Conservation (phyloP, 2,113 vertebrate genomes). For the Hystrix cristata region DNA sequence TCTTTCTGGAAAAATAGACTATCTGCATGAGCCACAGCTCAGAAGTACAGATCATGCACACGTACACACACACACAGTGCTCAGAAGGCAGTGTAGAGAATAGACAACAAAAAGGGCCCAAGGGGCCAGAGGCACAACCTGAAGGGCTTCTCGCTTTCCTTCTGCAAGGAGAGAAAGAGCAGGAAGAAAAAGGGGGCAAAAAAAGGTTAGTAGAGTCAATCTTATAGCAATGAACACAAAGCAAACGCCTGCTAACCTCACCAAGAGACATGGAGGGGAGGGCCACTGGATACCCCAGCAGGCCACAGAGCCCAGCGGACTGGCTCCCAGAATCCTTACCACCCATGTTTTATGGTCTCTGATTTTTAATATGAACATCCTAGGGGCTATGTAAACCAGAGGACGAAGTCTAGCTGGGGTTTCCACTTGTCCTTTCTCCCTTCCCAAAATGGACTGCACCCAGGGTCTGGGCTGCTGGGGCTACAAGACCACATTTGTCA, state of each 20-base stretch:
- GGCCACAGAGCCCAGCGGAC: background rate
- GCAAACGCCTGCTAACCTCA: slow-evolving; percentile 55
- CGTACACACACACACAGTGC: background rate
- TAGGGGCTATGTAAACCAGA: slow-evolving; percentile 16
- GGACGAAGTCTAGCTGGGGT: background rate
- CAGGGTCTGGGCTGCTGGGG: background rate
- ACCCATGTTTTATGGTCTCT: background rate
- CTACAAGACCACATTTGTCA: slow-evolving; percentile 3
- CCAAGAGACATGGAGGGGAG: background rate
- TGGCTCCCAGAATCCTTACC: background rate
- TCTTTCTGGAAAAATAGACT: slow-evolving; percentile 62
- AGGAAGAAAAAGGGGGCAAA: slow-evolving; percentile 81
- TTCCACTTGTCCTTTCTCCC: background rate
- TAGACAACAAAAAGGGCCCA: slow-evolving; percentile 77
- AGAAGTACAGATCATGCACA: slow-evolving; percentile 59
- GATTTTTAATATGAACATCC: slow-evolving; percentile 12
- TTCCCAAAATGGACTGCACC: background rate
- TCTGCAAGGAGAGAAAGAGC: slow-evolving; percentile 91
- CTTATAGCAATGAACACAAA: background rate
- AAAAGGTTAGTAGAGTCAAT: slow-evolving; percentile 83
- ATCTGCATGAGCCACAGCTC: slow-evolving; percentile 65
- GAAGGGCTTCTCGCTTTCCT: slow-evolving; percentile 92
- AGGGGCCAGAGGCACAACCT: slow-evolving; percentile 91
- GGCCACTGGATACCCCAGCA: background rate
- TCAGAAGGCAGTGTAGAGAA: slow-evolving; percentile 57